Conservation (phyloP, 2,113 vertebrate genomes). For the Nothocercus nigrocapillus region DNA sequence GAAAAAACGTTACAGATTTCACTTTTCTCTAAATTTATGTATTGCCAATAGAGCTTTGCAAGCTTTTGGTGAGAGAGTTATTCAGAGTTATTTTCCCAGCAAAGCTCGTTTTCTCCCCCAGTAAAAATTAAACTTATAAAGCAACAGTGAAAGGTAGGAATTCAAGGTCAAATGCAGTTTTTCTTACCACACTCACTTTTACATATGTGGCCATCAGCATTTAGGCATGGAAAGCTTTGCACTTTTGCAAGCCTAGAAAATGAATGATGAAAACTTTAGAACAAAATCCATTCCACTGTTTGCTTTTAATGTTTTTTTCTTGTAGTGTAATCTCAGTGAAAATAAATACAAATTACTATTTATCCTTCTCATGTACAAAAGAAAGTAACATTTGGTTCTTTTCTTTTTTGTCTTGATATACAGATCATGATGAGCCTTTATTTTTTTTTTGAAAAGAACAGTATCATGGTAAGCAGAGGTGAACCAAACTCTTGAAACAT, state of each 20-base stretch:
- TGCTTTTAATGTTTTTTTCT: not conserved
- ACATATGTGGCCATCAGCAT: not conserved
- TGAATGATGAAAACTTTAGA: not conserved
- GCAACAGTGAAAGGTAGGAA: not conserved
- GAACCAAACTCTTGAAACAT: not conserved
- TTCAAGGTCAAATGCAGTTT: not conserved
- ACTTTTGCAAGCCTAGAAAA: not conserved
- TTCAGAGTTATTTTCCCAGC: not conserved
- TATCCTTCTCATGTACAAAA: not conserved
- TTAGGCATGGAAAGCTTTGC: not conserved
- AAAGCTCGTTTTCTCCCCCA: not conserved
- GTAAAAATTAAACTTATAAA: not conserved
- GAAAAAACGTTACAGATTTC: slow-evolving; percentile 27
- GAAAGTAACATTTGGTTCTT: fast-evolving
- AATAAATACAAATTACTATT: not conserved
- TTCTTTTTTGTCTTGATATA: not conserved
- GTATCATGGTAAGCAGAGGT: not conserved
- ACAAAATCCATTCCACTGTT: not conserved
- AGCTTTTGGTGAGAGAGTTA: not conserved
- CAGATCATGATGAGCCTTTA: too few species aligned
- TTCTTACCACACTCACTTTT: not conserved
- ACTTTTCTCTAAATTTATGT: not conserved
- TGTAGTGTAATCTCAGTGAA: not conserved
- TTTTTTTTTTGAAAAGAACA: not conserved
- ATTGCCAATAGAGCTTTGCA: not conserved